Base-by-base conservation (phyloP, 2,797 vertebrate species). In the Rhinophrynus dorsalis region DNA sequence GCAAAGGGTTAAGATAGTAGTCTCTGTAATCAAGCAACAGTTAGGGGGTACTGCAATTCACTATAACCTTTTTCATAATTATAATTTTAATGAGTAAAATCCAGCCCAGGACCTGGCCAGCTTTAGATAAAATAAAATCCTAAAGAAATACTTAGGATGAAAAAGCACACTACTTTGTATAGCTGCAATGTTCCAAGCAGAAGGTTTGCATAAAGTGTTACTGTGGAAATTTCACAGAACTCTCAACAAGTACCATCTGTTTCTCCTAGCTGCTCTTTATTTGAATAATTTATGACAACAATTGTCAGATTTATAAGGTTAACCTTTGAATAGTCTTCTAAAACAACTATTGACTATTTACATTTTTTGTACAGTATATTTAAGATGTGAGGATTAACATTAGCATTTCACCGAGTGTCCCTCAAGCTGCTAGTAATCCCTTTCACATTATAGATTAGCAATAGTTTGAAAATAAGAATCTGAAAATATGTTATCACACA, bases 201-300 rank as follows among this genome's bases (percentile, higher is more conserved):
- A 77, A 83, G 77, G 75, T 82, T 88, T 85, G 76, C 73, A 63
- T 82, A 80, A 81, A 74, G 68, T 61, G 77, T 47, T n/a, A n/a
- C n/a, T 73, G 67, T 81, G 82, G 82, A 86, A 84, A 82, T 57
- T 71, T 56, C 82, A 80, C 79, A 77, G 57, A 68, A 65, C 64
- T 60, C 83, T 89, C 80, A 76, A 87, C 82, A 81, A 88, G 79
- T 79, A 76, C 80, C 86, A 88, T 89, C 84, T 89, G 86, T 85
- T 88, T 85, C 81, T 76, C 74, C 70, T 0, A 76, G 67, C 76
- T 85, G 72, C 67, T 80, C 77, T 83, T 77, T 78, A 76, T 81
- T 86, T 84, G 75, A 77, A 83, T 81, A 88, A 86, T 88, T 88
- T 90, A 89, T 77, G 80, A 79, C 65, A 65, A 75, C 76, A 77